Percentiles rank a stretch among this genome's conserved stretches.
Conservation (phyloP, 2,797 vertebrate species). For the Crenichthys baileyi region DNA sequence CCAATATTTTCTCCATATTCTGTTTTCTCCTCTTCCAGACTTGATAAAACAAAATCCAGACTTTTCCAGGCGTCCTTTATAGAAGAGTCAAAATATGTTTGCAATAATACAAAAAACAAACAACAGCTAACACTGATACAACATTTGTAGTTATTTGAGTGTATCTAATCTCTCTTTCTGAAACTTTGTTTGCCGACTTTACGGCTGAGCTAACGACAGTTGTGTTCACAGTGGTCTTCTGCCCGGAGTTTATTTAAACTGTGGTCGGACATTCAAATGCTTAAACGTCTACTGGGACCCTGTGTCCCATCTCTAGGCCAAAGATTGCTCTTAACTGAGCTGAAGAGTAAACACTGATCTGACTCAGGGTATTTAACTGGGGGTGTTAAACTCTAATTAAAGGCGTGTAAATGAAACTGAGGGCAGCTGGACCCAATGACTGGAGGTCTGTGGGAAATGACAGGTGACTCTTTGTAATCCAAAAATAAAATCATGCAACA, state of each 20-base stretch:
- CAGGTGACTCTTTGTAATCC: constrained; percentile 73
- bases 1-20: not conserved
- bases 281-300: constrained; percentile 49
- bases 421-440: constrained; percentile 78
- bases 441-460: constrained; percentile 67
- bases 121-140: too few relatives aligned
- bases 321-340: constrained; percentile 69
- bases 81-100: not conserved
- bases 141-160: not conserved
- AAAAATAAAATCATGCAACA: constrained; percentile 32
- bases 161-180: not conserved
- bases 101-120: not conserved
- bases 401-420: constrained; percentile 65
- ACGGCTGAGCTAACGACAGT: not conserved
- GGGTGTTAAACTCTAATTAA: constrained; percentile 70
- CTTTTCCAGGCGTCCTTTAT: not conserved
- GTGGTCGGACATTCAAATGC: constrained; percentile 53
- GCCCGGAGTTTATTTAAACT: constrained; percentile 22
- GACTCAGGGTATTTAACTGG: constrained; percentile 40
- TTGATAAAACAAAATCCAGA: not conserved
- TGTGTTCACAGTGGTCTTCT: constrained; percentile 10
- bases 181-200: not conserved
- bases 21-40: not conserved
- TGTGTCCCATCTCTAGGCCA: constrained; percentile 39
- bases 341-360: constrained; percentile 72